Evolutionary conservation across 2,888 invertebrate genomes (phyloP).

Genomic region (Arctia plantaginis): DNA sequence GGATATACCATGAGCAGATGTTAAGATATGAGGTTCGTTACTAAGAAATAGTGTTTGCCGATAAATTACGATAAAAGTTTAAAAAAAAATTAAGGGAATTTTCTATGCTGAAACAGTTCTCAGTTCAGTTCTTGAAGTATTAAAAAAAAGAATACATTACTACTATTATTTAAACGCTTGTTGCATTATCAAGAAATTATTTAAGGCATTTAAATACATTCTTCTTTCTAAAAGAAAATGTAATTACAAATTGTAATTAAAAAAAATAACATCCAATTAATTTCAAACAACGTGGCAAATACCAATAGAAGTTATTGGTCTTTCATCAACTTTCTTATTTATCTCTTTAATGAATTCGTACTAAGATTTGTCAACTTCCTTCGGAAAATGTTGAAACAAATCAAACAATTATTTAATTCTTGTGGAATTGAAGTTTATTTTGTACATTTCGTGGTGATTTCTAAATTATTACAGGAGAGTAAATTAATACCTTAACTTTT

Average conservation of each 20-base stretch:
- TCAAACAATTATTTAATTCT: constrained; percentile 31
- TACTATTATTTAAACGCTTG: neutral
- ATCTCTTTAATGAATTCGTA: constrained; percentile 54
- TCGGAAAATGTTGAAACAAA: constrained; percentile 21
- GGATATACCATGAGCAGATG: constrained; percentile 9
- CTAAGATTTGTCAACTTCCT: constrained; percentile 26
- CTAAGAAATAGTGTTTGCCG: neutral
- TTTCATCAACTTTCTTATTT: constrained; percentile 39
- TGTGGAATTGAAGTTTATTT: neutral
- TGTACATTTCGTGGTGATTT: neutral
- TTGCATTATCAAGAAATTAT: neutral
- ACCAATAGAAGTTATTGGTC: constrained; percentile 48
- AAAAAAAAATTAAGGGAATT: neutral
- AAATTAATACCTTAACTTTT: neutral
- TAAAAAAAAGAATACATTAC: too few species aligned
- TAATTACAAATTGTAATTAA: constrained; percentile 33
- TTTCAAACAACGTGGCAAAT: constrained; percentile 35
- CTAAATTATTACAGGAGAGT: neutral
- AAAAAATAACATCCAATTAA: constrained; percentile 32
- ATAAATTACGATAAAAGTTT: neutral
- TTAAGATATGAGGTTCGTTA: neutral
- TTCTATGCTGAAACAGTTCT: neutral
- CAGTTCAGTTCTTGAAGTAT: neutral
- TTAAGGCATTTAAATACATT: neutral
- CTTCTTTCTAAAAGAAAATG: constrained; percentile 1